A percentile compares a stretch with the other conserved stretches of the same genome.
phyloP scores from a whole-genome alignment of 2,888 invertebrate genomes.

The Protophormia terraenovae region DNA sequence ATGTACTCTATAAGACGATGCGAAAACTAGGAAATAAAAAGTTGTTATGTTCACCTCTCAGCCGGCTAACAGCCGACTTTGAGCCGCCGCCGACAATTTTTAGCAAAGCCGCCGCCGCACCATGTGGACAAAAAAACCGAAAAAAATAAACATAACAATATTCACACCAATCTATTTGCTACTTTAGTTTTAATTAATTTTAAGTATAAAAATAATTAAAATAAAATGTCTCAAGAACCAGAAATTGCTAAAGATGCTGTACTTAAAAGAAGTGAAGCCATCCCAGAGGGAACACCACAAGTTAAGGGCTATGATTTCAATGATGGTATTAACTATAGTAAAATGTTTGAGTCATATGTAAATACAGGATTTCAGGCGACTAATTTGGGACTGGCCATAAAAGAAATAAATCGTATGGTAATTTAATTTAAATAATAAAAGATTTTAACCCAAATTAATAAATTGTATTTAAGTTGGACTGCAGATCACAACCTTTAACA shows the following conservation, averaged over 20 bases:
- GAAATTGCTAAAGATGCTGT: slow-evolving; percentile 87
- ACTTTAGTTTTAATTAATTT: slow-evolving; percentile 6
- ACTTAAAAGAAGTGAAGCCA: slow-evolving; percentile 85
- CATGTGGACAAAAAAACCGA: slow-evolving; percentile 1
- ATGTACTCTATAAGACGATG: too few relatives aligned
- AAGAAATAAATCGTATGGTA: slow-evolving; percentile 96
- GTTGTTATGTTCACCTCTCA: too few relatives aligned
- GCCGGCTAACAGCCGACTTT: too few relatives aligned
- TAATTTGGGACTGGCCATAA: slow-evolving; percentile 93
- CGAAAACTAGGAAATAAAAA: too few relatives aligned
- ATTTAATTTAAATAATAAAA: slow-evolving; percentile 40
- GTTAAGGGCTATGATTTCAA: slow-evolving; percentile 97
- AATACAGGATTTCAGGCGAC: slow-evolving; percentile 98
- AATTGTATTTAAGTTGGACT: slow-evolving; percentile 83
- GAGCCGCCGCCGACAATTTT: too few relatives aligned
- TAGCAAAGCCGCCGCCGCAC: too few relatives aligned
- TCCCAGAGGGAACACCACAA: slow-evolving; percentile 86
- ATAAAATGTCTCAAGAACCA: slow-evolving; percentile 76
- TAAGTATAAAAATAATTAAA: neutral
- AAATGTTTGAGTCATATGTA: slow-evolving; percentile 89
- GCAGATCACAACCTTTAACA: slow-evolving; percentile 86
- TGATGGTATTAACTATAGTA: slow-evolving; percentile 91
- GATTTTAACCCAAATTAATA: neutral
- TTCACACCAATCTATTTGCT: neutral
- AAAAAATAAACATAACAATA: slow-evolving; percentile 28